These are phyloP conservation scores for Paralvinella palmiformis DNA, from an alignment of 1,140 invertebrate genomes.

Conservation along the genomic window DNA sequence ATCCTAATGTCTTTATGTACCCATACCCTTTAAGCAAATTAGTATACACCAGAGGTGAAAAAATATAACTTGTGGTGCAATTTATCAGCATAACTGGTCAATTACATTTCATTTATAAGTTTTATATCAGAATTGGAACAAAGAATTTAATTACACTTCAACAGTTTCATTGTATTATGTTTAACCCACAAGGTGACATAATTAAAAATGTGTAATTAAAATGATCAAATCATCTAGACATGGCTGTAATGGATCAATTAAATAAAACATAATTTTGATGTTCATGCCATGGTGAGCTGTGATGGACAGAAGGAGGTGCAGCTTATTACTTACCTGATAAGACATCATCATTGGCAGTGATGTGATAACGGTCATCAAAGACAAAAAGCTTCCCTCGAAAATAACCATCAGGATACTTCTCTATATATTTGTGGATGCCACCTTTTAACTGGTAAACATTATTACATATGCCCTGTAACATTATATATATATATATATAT, in stretches of 20 bases:
- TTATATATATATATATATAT: too few relatives aligned
- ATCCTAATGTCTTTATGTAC: too few relatives aligned
- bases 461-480: not conserved
- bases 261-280: not conserved
- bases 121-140: too few relatives aligned
- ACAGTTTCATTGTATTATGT: not conserved
- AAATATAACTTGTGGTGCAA: too few relatives aligned
- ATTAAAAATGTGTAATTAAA: not conserved
- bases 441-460: not conserved
- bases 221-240: not conserved
- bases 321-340: not conserved
- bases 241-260: not conserved
- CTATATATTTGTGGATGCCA: slow-evolving; percentile 1
- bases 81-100: too few relatives aligned
- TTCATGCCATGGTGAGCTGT: not conserved
- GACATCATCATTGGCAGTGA: not conserved
- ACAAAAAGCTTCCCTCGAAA: not conserved
- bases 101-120: too few relatives aligned
- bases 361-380: not conserved
- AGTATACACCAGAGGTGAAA: too few relatives aligned
- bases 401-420: slow-evolving; percentile 2
- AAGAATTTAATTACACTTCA: not conserved
- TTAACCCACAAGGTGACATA: not conserved
- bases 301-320: too few relatives aligned
- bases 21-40: too few relatives aligned